phyloP scores from a whole-genome alignment of 2,888 invertebrate genomes.

The Allacma fusca region DNA sequence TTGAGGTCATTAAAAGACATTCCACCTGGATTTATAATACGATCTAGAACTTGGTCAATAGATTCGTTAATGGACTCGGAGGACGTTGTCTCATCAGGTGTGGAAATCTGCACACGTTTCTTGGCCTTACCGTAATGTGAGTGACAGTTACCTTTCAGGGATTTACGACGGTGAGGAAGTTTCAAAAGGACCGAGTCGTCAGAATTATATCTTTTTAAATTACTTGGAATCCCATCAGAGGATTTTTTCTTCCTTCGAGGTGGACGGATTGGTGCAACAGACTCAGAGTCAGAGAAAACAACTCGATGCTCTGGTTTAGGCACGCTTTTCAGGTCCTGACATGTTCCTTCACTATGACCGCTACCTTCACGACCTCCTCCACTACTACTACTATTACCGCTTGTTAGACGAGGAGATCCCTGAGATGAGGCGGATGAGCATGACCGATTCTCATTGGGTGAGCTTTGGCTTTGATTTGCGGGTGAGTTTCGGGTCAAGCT shows the following conservation, averaged over 20 bases:
- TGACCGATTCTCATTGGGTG: constrained; percentile 57
- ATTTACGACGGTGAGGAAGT: constrained; percentile 55
- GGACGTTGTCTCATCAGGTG: constrained; percentile 58
- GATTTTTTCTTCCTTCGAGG: constrained; percentile 75
- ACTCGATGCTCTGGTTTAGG: constrained; percentile 49
- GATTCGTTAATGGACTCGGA: constrained; percentile 52
- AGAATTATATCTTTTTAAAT: constrained; percentile 62
- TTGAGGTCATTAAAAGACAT: constrained; percentile 93
- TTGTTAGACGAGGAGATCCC: constrained; percentile 36
- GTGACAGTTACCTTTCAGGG: constrained; percentile 48
- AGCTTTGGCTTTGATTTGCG: constrained; percentile 49
- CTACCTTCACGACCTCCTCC: constrained; percentile 20
- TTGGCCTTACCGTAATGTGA: constrained; percentile 49
- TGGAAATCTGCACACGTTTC: constrained; percentile 61
- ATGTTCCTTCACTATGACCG: constrained; percentile 11
- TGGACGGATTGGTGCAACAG: constrained; percentile 72
- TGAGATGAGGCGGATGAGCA: constrained; percentile 57
- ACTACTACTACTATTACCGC: constrained; percentile 13
- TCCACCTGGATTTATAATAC: constrained; percentile 88
- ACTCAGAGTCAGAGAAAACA: constrained; percentile 60
- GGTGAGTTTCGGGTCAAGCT: constrained; percentile 59
- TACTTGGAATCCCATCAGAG: constrained; percentile 67
- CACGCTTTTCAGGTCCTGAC: not conserved
- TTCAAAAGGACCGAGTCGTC: constrained; percentile 60
- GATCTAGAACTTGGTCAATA: constrained; percentile 69